phyloP scores from a whole-genome alignment of 2,888 invertebrate species.

The Coremacera marginata region DNA sequence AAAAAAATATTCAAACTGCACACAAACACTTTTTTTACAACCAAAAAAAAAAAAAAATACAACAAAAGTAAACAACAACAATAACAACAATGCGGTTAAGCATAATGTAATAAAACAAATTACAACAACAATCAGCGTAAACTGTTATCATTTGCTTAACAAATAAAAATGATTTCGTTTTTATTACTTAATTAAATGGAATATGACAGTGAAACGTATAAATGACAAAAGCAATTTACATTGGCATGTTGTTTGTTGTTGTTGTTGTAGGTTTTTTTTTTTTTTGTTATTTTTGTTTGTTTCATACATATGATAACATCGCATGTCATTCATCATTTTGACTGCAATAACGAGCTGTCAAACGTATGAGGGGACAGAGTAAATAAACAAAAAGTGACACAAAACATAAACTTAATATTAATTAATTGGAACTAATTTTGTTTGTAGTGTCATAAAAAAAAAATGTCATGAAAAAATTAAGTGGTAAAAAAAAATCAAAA shows the following conservation, averaged over 20 bases:
- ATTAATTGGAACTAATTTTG: too few species aligned
- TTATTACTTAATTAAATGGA: slow-evolving; percentile 30
- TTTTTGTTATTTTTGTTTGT: background rate
- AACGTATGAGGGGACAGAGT: background rate
- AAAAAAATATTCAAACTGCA: too few species aligned
- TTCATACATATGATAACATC: background rate
- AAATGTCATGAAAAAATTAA: too few species aligned
- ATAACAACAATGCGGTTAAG: background rate
- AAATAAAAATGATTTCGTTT: slow-evolving; percentile 1
- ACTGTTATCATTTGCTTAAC: background rate
- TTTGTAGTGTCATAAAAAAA: too few species aligned
- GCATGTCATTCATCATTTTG: slow-evolving; percentile 22
- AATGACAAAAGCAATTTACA: slow-evolving; percentile 4
- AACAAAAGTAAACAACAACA: background rate
- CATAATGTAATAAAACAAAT: background rate
- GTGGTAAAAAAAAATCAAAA: too few species aligned
- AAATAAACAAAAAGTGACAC: too few species aligned
- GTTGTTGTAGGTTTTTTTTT: slow-evolving; percentile 15
- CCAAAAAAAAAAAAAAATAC: too few species aligned
- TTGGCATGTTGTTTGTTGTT: background rate
- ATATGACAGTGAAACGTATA: background rate
- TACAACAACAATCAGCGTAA: background rate
- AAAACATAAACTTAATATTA: too few species aligned
- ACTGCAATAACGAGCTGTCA: slow-evolving; percentile 14
- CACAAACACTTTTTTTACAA: too few species aligned